Base-by-base conservation (phyloP, 2,888 invertebrate genomes). In the Amphipoea oculea region DNA sequence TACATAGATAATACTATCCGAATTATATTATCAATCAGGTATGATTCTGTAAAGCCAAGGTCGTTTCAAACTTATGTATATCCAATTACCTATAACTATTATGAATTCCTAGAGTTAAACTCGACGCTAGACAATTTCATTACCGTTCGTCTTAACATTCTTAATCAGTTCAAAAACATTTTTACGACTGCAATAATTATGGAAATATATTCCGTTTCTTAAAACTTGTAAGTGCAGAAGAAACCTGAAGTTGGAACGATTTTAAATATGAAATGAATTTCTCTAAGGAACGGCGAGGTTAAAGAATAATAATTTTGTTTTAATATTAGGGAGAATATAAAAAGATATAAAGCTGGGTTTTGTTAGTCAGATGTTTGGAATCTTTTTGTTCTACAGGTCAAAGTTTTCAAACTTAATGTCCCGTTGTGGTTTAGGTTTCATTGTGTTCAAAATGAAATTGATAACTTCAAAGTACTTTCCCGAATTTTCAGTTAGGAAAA, bases 201-300 rank as follows among this genome's bases (percentile, higher is more conserved):
- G 84, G 62, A 84, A 84, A 84, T 85, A 69, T 76, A 82, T 85
- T 85, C 82, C 63, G 63, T 73, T 85, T 73, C 75, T 72, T 73
- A 83, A 69, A 83, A 71, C 70, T 83, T 78, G 69, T 68, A 69
- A 81, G 77, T 76, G 74, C 74, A 75, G 81, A 76, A 74, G 81
- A 81, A 74, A 74, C 51, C 60, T 68, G 17, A 81, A 77, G 65
- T 77, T 77, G 65, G 72, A 68, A 70, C 45, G 62, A 72, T 79
- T 83, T 74, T 69, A 72, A 86, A 73, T 71, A 68, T 69, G 68
- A 73, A 78, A 75, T 66, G 70, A 73, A 62, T 68, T 60, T 79
- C 65, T 40, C 51, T 51, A 67, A 51, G 42, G 65, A 67, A 79
- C 20, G 36, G 23, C 20, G 40, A 60, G 54, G 57, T 82, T 73